These are phyloP conservation scores for Sphenopsis melanotis DNA, from an alignment of 2,797 vertebrate genomes.

Conservation along the genomic window DNA sequence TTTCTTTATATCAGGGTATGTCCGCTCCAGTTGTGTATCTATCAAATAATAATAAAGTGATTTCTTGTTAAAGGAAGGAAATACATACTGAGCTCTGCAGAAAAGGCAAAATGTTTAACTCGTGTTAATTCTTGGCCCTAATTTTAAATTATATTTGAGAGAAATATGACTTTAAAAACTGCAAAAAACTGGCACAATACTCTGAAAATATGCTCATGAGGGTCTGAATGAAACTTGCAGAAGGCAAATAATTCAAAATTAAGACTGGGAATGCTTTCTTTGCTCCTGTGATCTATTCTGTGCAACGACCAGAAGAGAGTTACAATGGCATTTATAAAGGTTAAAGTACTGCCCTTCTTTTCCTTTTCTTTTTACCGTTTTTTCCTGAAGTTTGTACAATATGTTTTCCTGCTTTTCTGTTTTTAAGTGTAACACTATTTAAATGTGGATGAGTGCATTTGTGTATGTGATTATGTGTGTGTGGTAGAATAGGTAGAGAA, in stretches of 20 bases:
- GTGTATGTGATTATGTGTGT: neutral
- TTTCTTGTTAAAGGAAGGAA: neutral
- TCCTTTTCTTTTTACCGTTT: neutral
- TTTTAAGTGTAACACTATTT: constrained; percentile 5
- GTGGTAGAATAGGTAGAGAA: neutral
- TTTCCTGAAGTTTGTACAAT: neutral
- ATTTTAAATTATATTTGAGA: neutral
- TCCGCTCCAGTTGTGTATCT: neutral
- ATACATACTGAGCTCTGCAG: neutral
- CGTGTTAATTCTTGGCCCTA: neutral
- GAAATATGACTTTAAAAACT: neutral
- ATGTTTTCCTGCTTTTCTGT: neutral
- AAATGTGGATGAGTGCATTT: neutral
- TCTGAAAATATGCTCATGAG: neutral
- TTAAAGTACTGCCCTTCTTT: neutral
- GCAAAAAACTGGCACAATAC: neutral
- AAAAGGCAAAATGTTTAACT: neutral
- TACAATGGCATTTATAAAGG: neutral
- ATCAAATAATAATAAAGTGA: neutral
- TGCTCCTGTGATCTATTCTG: neutral
- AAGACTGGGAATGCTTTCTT: neutral
- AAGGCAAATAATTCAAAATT: neutral
- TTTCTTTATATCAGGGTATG: neutral
- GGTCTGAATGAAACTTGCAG: neutral
- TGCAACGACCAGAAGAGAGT: neutral